phyloP scores from a whole-genome alignment of 2,888 invertebrate species.

The Drosophila antonietae region DNA sequence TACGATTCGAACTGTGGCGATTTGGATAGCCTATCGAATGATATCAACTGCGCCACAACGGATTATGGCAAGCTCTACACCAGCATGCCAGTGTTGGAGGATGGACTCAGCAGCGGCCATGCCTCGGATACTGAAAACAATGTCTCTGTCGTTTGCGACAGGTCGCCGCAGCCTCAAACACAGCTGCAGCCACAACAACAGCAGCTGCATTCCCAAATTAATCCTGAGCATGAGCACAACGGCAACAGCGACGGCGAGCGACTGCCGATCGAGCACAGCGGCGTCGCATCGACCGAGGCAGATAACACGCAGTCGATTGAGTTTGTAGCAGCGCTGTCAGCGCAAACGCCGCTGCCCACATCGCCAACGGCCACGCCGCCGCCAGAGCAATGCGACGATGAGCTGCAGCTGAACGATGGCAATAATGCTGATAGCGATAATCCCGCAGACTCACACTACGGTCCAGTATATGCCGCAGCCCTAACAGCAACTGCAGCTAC shows the following conservation, averaged over 20 bases:
- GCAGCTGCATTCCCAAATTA: conserved; percentile 16
- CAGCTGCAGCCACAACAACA: conserved; percentile 51
- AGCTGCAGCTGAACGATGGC: conserved; percentile 7
- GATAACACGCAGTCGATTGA: conserved; percentile 49
- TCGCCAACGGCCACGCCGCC: conserved; percentile 34
- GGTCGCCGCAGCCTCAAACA: conserved; percentile 54
- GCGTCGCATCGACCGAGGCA: conserved; percentile 40
- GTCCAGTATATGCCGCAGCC: conserved; percentile 78
- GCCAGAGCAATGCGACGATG: conserved; percentile 24
- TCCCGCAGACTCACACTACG: conserved; percentile 62
- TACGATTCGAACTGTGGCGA: conserved; percentile 95
- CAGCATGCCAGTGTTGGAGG: conserved; percentile 96
- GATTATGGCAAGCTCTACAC: conserved; percentile 89
- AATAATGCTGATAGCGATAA: conserved; percentile 36
- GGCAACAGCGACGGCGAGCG: conserved; percentile 65
- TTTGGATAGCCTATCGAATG: conserved; percentile 88
- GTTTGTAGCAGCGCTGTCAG: conserved; percentile 28
- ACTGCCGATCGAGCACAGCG: conserved; percentile 63
- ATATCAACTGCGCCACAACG: conserved; percentile 84
- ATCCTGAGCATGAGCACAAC: conserved; percentile 50
- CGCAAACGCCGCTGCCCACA: conserved; percentile 23
- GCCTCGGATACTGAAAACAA: conserved; percentile 96
- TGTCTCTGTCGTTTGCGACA: conserved; percentile 77
- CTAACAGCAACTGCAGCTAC: conserved; percentile 5
- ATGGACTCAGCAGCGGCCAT: conserved; percentile 96